Evolutionary conservation across 2,113 vertebrate species (phyloP).

Genomic region (Telmatochromis sp.): DNA sequence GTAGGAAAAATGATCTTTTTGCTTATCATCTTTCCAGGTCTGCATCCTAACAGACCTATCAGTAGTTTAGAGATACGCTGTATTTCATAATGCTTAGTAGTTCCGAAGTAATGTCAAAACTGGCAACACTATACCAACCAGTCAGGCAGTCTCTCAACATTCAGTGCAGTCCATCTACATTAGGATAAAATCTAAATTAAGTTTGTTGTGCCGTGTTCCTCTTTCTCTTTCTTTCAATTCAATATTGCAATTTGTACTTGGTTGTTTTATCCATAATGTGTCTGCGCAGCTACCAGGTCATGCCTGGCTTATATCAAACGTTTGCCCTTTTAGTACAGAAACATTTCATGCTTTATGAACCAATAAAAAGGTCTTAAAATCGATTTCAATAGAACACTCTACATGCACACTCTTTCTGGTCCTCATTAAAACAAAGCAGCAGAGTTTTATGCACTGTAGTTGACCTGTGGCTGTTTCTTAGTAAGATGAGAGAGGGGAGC

Average conservation of each 20-base stretch:
- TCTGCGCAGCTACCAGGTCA: neutral
- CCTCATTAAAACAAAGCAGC: neutral
- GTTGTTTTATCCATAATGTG: neutral
- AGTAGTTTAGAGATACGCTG: neutral
- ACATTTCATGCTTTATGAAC: neutral
- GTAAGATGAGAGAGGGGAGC: neutral
- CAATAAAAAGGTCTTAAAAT: neutral
- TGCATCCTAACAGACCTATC: neutral
- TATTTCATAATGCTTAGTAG: neutral
- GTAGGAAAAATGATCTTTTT: constrained; percentile 27
- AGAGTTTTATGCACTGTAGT: neutral
- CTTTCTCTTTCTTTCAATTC: neutral
- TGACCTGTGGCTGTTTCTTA: neutral
- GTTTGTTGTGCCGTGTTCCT: neutral
- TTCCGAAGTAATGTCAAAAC: neutral
- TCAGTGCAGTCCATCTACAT: neutral
- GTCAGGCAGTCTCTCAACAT: neutral
- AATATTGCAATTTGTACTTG: neutral
- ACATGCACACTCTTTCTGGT: neutral
- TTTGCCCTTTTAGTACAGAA: neutral
- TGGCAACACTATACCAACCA: neutral
- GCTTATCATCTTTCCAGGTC: neutral
- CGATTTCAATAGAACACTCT: neutral
- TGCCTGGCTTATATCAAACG: neutral
- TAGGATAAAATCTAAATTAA: neutral